Evolutionary conservation across 2,888 invertebrate species (phyloP).

Genomic region (Athalia circularis): DNA sequence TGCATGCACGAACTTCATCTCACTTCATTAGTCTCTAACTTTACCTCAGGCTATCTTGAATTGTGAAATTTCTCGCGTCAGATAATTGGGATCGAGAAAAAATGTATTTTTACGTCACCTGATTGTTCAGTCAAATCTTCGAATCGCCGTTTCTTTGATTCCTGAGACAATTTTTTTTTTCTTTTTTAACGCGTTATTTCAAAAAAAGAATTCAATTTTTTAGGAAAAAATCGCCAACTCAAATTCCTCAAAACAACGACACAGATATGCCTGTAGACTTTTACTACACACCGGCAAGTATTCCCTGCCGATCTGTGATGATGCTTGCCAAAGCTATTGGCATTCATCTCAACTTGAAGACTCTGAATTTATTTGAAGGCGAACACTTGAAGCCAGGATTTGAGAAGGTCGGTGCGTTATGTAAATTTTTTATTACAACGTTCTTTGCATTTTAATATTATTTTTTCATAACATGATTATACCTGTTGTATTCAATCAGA

Average conservation of each 20-base stretch:
- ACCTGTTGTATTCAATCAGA: slow-evolving; percentile 18
- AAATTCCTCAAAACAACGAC: slow-evolving; percentile 52
- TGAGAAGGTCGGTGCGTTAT: slow-evolving; percentile 76
- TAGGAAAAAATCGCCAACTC: slow-evolving; percentile 41
- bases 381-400: slow-evolving; percentile 82
- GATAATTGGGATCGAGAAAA: too few relatives aligned
- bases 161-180: too few relatives aligned
- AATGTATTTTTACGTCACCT: too few relatives aligned
- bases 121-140: too few relatives aligned
- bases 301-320: slow-evolving; percentile 81
- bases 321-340: slow-evolving; percentile 81
- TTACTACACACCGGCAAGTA: slow-evolving; percentile 81
- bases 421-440: too few relatives aligned
- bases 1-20: background rate
- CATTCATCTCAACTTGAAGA: slow-evolving; percentile 80
- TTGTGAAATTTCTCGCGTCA: too few relatives aligned
- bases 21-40: background rate
- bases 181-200: too few relatives aligned
- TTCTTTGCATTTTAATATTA: background rate
- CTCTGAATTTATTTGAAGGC: slow-evolving; percentile 78
- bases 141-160: too few relatives aligned
- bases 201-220: too few relatives aligned
- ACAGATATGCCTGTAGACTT: slow-evolving; percentile 75
- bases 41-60: too few relatives aligned
- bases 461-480: background rate